Conservation (phyloP, 2,113 vertebrate species). For the Saimiri boliviensis region DNA sequence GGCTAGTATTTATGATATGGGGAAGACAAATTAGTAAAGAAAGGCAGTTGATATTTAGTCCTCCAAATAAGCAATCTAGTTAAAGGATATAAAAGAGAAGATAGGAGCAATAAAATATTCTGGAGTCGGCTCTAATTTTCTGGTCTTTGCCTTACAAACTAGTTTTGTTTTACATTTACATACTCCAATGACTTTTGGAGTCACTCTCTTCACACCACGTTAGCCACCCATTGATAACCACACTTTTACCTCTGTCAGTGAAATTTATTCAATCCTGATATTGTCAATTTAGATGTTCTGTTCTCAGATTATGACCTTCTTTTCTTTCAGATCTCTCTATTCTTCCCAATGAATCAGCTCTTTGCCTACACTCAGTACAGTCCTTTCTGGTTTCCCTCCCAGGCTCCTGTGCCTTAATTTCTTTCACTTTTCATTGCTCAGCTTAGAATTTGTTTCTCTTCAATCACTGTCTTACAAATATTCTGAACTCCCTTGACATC, state of each 20-base stretch:
- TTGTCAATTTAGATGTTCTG: not conserved
- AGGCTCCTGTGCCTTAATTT: not conserved
- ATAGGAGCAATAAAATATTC: not conserved
- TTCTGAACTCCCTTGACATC: not conserved
- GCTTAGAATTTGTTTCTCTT: not conserved
- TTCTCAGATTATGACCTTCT: not conserved
- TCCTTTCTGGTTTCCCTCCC: not conserved
- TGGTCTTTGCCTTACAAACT: not conserved
- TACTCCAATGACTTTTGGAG: not conserved
- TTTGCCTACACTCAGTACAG: not conserved
- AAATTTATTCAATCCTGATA: not conserved
- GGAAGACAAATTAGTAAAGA: not conserved
- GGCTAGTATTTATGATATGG: not conserved
- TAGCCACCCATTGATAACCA: not conserved
- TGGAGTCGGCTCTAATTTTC: not conserved
- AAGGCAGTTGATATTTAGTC: not conserved
- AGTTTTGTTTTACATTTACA: not conserved
- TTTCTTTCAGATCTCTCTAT: not conserved
- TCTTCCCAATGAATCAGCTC: not conserved
- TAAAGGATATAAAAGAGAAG: not conserved
- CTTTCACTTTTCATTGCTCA: not conserved
- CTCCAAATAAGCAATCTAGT: not conserved
- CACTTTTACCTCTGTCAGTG: not conserved
- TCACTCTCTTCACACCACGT: not conserved
- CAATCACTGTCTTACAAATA: not conserved